Evolutionary conservation across 2,113 vertebrate genomes (phyloP), one percentile per base, ranked within the genome.

Genomic region (Notothenia rossii): DNA sequence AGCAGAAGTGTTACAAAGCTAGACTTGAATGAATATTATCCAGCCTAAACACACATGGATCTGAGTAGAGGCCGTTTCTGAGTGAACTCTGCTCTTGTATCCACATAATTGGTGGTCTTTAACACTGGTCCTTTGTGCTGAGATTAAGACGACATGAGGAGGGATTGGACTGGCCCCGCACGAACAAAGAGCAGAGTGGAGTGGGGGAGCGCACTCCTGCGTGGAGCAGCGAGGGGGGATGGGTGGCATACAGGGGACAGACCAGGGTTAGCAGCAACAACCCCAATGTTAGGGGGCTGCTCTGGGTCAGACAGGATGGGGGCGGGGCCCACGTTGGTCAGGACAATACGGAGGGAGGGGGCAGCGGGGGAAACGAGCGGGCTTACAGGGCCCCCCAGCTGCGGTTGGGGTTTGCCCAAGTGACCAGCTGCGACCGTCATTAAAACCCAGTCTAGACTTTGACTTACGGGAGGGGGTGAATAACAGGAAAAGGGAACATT

Each of bases 371-470:
- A 33, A 77, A 74, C 14, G 22, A 85, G 70, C 63, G 6, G 70
- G 58, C 48, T 80, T 79, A 77, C 49, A 67, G 56, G 64, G 68
- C 73, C 85, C 90, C 87, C 88, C 88, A 86, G 90, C 91, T 89
- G 89, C 7, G 80, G 89, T 0, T 48, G 82, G 78, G 85, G 76
- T 87, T 83, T 88, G 79, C 84, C 77, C 53, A 46, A 94, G 82
- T 87, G 91, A 91, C 91, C 94, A 94, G 93, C 92, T 94, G 91
- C 33, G 77, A 90, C 83, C 51, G 53, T 91, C 93, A 92, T 93
- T 95, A 95, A 94, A 94, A 91, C 88, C 86, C 86, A 93, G 95
- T 95, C 95, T 95, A 95, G 94, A 95, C 95, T 94, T 88, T 85
- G 90, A 94, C 91, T 95, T 94, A 90, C 46, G 14, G 84, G 78